Conservation (phyloP, 2,888 invertebrate genomes). For the Drosophila testacea region DNA sequence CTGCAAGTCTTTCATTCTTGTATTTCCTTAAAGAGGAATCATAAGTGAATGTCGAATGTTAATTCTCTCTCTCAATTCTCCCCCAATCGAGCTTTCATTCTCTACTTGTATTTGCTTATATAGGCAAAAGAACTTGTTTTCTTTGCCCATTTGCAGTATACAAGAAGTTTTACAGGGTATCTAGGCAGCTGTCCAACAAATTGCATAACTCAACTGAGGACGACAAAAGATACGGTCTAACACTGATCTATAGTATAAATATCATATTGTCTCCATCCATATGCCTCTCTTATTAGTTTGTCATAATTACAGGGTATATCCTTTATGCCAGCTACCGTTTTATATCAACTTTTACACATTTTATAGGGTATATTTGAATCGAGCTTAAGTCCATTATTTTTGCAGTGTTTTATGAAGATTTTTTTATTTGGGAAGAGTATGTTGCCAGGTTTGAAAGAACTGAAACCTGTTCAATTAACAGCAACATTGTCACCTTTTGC, state of each 20-base stretch:
- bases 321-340: not conserved
- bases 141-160: not conserved
- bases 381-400: too few species aligned
- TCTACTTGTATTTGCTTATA: too few species aligned
- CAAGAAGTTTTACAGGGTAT: not conserved
- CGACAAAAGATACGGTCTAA: too few species aligned
- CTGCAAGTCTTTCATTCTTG: not conserved
- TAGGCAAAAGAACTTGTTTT: not conserved
- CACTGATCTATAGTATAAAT: not conserved
- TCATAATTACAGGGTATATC: not conserved
- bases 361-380: not conserved
- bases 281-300: not conserved
- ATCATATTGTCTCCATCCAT: not conserved
- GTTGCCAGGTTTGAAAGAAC: constrained; percentile 3
- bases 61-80: not conserved
- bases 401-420: not conserved
- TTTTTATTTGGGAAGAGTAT: constrained; percentile 4
- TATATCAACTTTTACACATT: not conserved
- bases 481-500: constrained; percentile 43
- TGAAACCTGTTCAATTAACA: constrained; percentile 58
- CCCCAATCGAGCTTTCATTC: too few species aligned
- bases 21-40: not conserved
- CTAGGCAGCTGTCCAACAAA: not conserved
- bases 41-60: not conserved
- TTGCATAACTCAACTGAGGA: not conserved